Conservation (phyloP, 2,888 invertebrate species). For the Taphrorychus bicolor region DNA sequence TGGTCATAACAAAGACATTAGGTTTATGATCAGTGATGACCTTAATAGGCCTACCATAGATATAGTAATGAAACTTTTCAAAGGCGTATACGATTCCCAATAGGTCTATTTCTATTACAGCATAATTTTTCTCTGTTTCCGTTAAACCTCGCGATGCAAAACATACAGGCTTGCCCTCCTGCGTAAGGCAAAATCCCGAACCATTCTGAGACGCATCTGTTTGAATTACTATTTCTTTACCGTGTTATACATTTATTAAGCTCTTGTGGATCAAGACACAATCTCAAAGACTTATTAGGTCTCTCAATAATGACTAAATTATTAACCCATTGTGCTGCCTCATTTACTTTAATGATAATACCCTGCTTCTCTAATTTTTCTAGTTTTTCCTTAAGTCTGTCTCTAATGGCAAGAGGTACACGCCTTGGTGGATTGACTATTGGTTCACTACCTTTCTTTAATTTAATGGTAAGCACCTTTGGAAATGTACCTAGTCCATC, state of each 20-base stretch:
- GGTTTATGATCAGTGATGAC: background rate
- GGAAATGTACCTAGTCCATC: background rate
- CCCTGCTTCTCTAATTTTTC: too few species aligned
- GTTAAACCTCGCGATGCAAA: background rate
- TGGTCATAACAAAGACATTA: background rate
- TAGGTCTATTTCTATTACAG: background rate
- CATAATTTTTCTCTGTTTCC: background rate
- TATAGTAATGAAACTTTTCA: background rate
- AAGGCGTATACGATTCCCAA: background rate
- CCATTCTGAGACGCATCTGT: background rate
- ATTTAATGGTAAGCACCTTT: background rate
- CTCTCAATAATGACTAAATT: background rate
- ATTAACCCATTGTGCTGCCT: too few species aligned
- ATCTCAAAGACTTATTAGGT: background rate
- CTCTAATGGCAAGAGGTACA: too few species aligned
- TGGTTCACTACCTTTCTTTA: background rate
- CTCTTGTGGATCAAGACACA: background rate
- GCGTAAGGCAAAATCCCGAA: background rate
- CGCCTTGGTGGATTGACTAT: too few species aligned
- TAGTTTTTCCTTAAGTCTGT: too few species aligned
- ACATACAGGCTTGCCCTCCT: background rate
- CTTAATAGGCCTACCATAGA: background rate
- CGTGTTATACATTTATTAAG: background rate
- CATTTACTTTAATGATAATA: too few species aligned
- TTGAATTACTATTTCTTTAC: background rate